A percentile compares a stretch with the other conserved stretches of the same genome.
These are phyloP conservation scores for Hoplodrina blanda DNA, from an alignment of 2,888 invertebrate genomes.

Conservation along the genomic window DNA sequence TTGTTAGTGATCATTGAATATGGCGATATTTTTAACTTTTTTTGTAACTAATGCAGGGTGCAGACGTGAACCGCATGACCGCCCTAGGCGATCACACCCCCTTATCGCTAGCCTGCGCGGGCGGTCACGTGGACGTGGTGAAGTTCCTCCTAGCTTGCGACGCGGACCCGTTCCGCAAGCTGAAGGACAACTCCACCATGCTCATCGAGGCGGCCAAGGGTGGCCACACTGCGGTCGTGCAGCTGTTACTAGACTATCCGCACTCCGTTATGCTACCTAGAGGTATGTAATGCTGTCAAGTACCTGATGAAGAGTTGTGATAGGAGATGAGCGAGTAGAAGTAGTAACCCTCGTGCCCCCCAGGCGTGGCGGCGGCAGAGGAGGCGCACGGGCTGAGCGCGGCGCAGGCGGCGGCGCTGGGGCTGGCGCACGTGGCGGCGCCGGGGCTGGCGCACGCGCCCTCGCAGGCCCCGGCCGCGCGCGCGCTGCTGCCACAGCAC, in stretches of 20 bases:
- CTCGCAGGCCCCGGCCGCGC: constrained; percentile 60
- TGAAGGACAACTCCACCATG: constrained; percentile 99
- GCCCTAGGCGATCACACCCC: constrained; percentile 99
- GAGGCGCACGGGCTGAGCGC: constrained; percentile 76
- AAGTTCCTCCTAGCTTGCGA: constrained; percentile 97
- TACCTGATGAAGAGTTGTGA: neutral
- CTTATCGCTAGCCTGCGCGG: constrained; percentile 98
- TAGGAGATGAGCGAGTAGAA: no score
- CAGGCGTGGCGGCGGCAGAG: constrained; percentile 50
- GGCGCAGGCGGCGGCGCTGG: constrained; percentile 86
- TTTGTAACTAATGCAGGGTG: constrained; percentile 73
- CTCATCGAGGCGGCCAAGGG: constrained; percentile 99
- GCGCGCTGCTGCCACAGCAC: constrained; percentile 75
- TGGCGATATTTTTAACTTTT: no score
- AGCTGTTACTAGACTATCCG: constrained; percentile 98
- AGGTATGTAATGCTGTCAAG: constrained; percentile 65
- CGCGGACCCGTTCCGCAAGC: constrained; percentile 98
- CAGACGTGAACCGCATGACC: constrained; percentile 92
- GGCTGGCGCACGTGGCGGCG: constrained; percentile 82
- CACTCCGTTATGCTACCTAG: constrained; percentile 95
- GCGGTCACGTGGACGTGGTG: constrained; percentile 98
- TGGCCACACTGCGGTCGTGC: constrained; percentile 98
- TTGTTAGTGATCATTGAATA: no score
- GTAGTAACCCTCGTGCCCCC: no score
- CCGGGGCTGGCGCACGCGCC: constrained; percentile 72